phyloP scores from a whole-genome alignment of 2,888 invertebrate genomes.

The Standfussiana lucernea region DNA sequence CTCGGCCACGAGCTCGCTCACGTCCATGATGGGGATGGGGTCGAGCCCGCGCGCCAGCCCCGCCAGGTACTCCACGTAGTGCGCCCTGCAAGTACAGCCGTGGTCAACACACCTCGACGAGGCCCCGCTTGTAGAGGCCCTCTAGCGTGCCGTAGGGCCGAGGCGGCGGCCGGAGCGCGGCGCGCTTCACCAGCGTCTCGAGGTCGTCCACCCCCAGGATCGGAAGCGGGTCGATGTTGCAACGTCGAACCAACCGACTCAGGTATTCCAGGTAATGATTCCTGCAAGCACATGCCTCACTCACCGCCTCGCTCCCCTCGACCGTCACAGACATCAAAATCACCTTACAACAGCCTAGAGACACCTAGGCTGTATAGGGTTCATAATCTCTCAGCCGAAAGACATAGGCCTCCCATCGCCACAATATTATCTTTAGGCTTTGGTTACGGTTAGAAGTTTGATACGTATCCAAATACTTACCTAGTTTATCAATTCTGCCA shows the following conservation, averaged over 20 bases:
- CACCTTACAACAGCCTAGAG: not conserved
- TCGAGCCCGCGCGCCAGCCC: constrained; percentile 96
- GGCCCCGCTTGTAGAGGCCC: constrained; percentile 91
- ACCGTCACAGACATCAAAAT: constrained; percentile 37
- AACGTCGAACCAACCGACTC: constrained; percentile 93
- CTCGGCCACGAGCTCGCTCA: constrained; percentile 96
- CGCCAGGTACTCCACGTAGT: constrained; percentile 99
- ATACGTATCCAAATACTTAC: not conserved
- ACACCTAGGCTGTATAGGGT: not conserved
- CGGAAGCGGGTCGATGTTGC: constrained; percentile 94
- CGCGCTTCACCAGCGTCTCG: constrained; percentile 94
- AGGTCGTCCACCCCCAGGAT: constrained; percentile 95
- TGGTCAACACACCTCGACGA: constrained; percentile 91
- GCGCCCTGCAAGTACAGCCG: constrained; percentile 92
- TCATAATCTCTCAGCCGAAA: not conserved
- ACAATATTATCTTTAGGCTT: not conserved
- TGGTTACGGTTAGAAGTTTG: not conserved
- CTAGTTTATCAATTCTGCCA: no score
- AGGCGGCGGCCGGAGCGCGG: constrained; percentile 93
- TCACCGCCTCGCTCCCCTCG: constrained; percentile 76
- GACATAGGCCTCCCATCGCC: constrained; percentile 15
- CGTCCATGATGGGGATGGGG: constrained; percentile 96
- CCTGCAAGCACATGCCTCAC: constrained; percentile 91
- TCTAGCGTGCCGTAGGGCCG: constrained; percentile 94
- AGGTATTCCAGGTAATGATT: constrained; percentile 97